These are phyloP conservation scores for Sepioteuthis lessoniana DNA, from an alignment of 2,888 invertebrate genomes.

Conservation along the genomic window DNA sequence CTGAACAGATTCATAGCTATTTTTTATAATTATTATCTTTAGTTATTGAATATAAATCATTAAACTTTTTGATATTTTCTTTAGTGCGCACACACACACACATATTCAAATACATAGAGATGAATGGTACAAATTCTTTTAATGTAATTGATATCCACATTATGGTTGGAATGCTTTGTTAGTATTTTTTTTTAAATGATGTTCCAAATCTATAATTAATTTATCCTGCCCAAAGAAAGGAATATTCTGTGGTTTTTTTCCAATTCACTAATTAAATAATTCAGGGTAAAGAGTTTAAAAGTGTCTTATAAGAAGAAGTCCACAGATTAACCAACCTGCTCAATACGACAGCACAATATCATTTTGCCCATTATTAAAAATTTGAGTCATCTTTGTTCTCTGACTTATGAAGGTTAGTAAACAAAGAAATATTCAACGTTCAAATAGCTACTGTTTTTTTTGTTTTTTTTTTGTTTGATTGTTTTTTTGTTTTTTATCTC, in stretches of 20 bases:
- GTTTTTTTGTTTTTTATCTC: not conserved
- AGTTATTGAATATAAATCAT: not conserved
- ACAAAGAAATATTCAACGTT: conserved; percentile 25
- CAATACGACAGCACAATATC: not conserved
- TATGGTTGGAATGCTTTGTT: no score
- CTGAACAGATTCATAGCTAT: no score
- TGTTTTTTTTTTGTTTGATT: not conserved
- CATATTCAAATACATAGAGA: no score
- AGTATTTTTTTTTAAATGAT: no score
- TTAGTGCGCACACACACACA: no score
- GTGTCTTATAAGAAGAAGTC: not conserved
- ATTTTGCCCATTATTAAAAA: not conserved
- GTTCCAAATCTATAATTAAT: no score
- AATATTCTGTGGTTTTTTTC: not conserved
- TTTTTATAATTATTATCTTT: not conserved
- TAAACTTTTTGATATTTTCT: not conserved
- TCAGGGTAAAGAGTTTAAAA: not conserved
- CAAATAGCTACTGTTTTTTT: not conserved
- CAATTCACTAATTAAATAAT: not conserved
- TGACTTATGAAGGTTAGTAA: not conserved
- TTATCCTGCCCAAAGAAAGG: no score
- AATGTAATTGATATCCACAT: no score
- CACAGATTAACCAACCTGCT: not conserved
- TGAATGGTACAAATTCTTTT: no score
- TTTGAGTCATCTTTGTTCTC: not conserved